phyloP scores from a whole-genome alignment of 2,888 invertebrate genomes.

The Abrostola triplasia region DNA sequence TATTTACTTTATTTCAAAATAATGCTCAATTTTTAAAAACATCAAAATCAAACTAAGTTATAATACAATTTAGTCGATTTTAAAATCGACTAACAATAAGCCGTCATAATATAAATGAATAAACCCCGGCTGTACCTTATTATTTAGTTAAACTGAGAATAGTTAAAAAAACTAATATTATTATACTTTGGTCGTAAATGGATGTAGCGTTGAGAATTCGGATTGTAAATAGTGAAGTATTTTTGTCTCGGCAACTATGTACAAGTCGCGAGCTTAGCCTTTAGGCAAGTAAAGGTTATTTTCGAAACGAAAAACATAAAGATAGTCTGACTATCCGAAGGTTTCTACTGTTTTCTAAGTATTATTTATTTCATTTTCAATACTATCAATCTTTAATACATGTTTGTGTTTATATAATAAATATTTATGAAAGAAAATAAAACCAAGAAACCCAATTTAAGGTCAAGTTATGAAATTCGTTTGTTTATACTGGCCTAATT shows the following conservation, averaged over 20 bases:
- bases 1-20: no score
- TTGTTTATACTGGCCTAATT: no score
- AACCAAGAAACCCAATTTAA: background rate
- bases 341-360: slow-evolving; percentile 33
- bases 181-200: slow-evolving; percentile 41
- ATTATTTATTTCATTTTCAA: slow-evolving; percentile 19
- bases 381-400: slow-evolving; percentile 5
- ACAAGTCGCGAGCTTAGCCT: slow-evolving; percentile 78
- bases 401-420: background rate
- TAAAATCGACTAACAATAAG: slow-evolving; percentile 21
- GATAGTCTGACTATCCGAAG: slow-evolving; percentile 53
- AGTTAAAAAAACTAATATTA: slow-evolving; percentile 33
- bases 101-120: background rate
- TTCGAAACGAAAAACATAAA: slow-evolving; percentile 49
- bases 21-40: no score
- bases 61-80: slow-evolving; percentile 13
- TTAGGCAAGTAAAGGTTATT: slow-evolving; percentile 56
- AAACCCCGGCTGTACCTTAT: slow-evolving; percentile 37
- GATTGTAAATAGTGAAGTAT: slow-evolving; percentile 49
- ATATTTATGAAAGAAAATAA: background rate
- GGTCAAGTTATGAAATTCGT: background rate
- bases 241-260: slow-evolving; percentile 65
- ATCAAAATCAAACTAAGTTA: no score
- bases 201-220: slow-evolving; percentile 17
- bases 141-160: slow-evolving; percentile 41